Evolutionary conservation across 2,113 vertebrate genomes (phyloP), one percentile per base, ranked within the genome.

Genomic region (Ciconia boyciana): DNA sequence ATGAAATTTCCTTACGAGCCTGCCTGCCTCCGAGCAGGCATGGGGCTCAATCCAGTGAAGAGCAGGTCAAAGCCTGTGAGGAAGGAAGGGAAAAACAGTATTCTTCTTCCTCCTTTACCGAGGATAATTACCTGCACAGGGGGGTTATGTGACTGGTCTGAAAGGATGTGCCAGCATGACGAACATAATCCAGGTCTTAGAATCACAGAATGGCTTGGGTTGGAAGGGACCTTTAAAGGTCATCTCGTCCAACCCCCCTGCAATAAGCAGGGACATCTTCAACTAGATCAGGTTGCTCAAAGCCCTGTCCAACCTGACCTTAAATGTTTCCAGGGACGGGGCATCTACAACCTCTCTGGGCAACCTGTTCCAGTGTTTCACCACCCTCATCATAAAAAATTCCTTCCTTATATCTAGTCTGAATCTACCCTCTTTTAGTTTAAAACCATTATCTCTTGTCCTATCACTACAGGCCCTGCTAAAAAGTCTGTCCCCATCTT

Each of bases 1-100:
- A 9, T 21, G 61, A 52, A 57, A 86, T 12, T 55, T 36, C 39
- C 70, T 32, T 1, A 0, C 0, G 1, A 74, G 57, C 11, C 43
- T 15, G 65, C 62, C 66, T 39, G 19, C 17, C n/a, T 8, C 43
- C 0, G 2, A 62, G 43, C 51, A 76, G 26, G 18, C 54, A 31
- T 1, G 4, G 25, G 32, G 28, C 52, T 64, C 14, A 1, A 11
- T 20, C 39, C 29, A 41, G 52, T 31, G 44, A 72, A 69, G 32
- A 85, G 36, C 16, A 29, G 20, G 60, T 28, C 6, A 34, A 81
- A 77, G 11, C 21, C 51, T 19, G 3, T 20, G 36, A 46, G 32
- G 31, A 74, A 11, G 13, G 21, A 87, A 87, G 22, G 29, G 39
- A 81, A 54, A 77, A 44, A 7, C 2, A 54, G 43, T 16, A 34